A percentile compares a stretch with the other conserved stretches of the same genome.
These are phyloP conservation scores for Coelopa pilipes DNA, from an alignment of 2,888 invertebrate genomes.

Conservation along the genomic window DNA sequence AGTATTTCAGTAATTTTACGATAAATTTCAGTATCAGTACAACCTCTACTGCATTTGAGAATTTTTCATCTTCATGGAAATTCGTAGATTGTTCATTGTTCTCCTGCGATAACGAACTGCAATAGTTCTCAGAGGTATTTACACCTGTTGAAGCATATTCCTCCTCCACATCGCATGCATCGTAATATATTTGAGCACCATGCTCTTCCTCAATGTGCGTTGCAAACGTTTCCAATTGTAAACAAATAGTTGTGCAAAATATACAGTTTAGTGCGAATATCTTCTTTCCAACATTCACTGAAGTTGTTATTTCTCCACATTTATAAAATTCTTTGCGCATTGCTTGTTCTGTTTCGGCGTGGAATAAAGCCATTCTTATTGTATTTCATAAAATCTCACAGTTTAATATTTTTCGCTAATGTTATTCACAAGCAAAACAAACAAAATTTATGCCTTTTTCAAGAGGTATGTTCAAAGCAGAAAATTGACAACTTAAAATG, in stretches of 20 bases:
- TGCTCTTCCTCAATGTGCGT: conserved; percentile 44
- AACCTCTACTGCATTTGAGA: not conserved
- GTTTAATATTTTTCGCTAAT: no score
- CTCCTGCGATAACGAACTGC: not conserved
- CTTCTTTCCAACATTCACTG: conserved; percentile 41
- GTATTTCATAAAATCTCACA: not conserved
- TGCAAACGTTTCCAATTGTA: conserved; percentile 45
- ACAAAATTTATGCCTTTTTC: not conserved
- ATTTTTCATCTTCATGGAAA: not conserved
- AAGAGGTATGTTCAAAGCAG: not conserved
- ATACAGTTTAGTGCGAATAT: conserved; percentile 43
- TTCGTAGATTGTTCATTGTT: not conserved
- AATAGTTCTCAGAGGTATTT: not conserved
- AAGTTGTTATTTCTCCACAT: conserved; percentile 44
- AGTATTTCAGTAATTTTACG: not conserved
- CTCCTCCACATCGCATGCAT: not conserved
- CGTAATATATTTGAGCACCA: conserved; percentile 34
- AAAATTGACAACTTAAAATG: not conserved
- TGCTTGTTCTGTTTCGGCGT: not conserved
- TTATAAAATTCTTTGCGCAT: conserved; percentile 21
- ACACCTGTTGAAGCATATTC: not conserved
- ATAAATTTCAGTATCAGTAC: not conserved
- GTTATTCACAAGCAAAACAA: no score
- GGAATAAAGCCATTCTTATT: not conserved
- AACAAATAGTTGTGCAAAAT: conserved; percentile 43